These are phyloP conservation scores for Amiota communis DNA, from an alignment of 2,888 invertebrate genomes.

Conservation along the genomic window DNA sequence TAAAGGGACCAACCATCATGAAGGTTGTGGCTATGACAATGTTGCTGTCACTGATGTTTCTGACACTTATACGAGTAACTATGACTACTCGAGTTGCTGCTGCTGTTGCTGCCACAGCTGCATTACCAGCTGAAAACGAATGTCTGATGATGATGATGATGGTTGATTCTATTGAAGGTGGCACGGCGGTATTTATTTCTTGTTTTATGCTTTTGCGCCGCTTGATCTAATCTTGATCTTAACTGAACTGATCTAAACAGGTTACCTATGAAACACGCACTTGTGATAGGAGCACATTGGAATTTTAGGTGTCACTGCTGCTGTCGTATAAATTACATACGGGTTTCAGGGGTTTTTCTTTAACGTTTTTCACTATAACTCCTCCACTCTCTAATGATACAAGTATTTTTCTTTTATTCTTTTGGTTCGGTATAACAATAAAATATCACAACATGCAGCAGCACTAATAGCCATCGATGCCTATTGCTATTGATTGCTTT, in stretches of 20 bases:
- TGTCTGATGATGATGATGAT: conserved; percentile 23
- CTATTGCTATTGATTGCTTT: conserved; percentile 33
- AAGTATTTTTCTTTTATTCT: conserved; percentile 7
- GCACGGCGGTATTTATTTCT: conserved; percentile 24
- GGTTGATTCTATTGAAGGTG: conserved; percentile 36
- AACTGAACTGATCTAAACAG: conserved; percentile 56
- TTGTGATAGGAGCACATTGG: background rate
- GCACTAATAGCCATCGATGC: conserved; percentile 58
- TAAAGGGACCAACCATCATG: conserved; percentile 22
- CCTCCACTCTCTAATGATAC: background rate
- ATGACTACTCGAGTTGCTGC: conserved; percentile 32
- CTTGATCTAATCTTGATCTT: conserved; percentile 57
- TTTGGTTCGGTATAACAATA: conserved; percentile 56
- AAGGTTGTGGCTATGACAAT: background rate
- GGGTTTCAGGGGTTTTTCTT: conserved; percentile 29
- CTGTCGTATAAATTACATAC: conserved; percentile 64
- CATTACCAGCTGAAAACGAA: conserved; percentile 49
- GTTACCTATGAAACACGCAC: conserved; percentile 40
- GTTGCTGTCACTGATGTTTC: conserved; percentile 33
- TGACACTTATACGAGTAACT: conserved; percentile 12
- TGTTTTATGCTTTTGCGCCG: conserved; percentile 30
- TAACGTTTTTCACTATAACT: conserved; percentile 24
- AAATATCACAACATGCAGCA: conserved; percentile 67
- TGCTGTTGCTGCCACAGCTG: conserved; percentile 36
- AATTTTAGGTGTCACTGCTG: conserved; percentile 27